These are phyloP conservation scores for Oreonectes daqikongensis DNA, from an alignment of 2,797 vertebrate species.

Conservation along the genomic window DNA sequence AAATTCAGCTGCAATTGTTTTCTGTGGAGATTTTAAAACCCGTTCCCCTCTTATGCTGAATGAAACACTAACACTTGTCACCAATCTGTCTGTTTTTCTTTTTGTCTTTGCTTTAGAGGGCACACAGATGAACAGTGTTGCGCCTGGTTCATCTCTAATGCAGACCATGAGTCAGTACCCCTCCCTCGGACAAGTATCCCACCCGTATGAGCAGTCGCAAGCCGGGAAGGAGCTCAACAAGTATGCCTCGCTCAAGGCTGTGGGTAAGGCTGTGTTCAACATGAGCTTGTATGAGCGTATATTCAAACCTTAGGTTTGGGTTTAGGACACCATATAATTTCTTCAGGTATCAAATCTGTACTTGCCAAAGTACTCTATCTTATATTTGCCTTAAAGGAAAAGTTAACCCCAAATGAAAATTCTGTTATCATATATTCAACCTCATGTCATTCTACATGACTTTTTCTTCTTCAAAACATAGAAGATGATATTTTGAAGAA, in stretches of 20 bases:
- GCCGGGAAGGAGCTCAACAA: slow-evolving; percentile 90
- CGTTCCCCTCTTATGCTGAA: neutral
- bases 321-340: neutral
- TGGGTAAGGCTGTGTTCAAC: slow-evolving; percentile 82
- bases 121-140: slow-evolving; percentile 89
- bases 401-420: no score
- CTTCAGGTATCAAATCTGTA: neutral
- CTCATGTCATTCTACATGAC: no score
- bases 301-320: neutral
- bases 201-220: slow-evolving; percentile 89
- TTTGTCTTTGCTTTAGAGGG: slow-evolving; percentile 74
- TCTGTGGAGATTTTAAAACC: no score
- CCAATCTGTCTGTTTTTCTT: neutral
- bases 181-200: slow-evolving; percentile 84
- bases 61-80: neutral
- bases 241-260: slow-evolving; percentile 93
- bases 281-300: no score
- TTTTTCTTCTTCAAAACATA: no score
- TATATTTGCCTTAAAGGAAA: no score
- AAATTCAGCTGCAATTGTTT: no score
- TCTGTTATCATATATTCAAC: no score
- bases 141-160: slow-evolving; percentile 85
- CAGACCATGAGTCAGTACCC: slow-evolving; percentile 87
- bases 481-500: no score
- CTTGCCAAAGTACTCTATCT: no score